phyloP scores from a whole-genome alignment of 2,888 invertebrate species.

The Euclidia mi region DNA sequence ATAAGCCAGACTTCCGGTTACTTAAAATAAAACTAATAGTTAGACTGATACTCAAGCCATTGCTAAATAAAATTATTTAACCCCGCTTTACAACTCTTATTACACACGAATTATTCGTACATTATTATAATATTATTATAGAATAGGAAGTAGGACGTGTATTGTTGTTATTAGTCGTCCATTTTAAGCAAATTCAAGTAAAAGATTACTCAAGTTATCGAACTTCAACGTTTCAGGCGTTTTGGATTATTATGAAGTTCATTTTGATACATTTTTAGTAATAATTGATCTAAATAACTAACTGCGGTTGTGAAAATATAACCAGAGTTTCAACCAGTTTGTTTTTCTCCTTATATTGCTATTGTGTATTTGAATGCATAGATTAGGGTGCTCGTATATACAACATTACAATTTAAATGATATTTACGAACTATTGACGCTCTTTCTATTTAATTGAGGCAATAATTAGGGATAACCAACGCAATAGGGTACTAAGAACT shows the following conservation, averaged over 20 bases:
- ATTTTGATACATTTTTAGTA: conserved; percentile 29
- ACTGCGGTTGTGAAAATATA: conserved; percentile 65
- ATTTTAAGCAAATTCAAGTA: conserved; percentile 55
- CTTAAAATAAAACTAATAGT: conserved; percentile 64
- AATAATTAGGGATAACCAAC: conserved; percentile 76
- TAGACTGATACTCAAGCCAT: conserved; percentile 74
- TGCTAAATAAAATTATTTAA: conserved; percentile 67
- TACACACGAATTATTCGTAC: conserved; percentile 48
- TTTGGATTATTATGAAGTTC: conserved; percentile 22
- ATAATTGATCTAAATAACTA: conserved; percentile 34
- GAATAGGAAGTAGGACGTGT: conserved; percentile 60
- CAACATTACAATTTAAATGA: conserved; percentile 56
- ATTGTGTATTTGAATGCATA: conserved; percentile 53
- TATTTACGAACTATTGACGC: conserved; percentile 62
- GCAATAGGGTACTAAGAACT: conserved; percentile 70
- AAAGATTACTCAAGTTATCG: conserved; percentile 23
- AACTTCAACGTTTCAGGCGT: conserved; percentile 17
- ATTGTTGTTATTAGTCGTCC: conserved; percentile 63
- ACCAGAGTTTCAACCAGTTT: conserved; percentile 56
- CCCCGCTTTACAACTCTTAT: conserved; percentile 68
- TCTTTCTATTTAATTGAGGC: conserved; percentile 74
- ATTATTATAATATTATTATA: conserved; percentile 40
- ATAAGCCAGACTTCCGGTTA: conserved; percentile 50
- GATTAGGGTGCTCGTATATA: conserved; percentile 66
- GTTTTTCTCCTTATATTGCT: conserved; percentile 37